Evolutionary conservation across 1,140 invertebrate species (phyloP).

Genomic region (Lysiphlebus fabarum): DNA sequence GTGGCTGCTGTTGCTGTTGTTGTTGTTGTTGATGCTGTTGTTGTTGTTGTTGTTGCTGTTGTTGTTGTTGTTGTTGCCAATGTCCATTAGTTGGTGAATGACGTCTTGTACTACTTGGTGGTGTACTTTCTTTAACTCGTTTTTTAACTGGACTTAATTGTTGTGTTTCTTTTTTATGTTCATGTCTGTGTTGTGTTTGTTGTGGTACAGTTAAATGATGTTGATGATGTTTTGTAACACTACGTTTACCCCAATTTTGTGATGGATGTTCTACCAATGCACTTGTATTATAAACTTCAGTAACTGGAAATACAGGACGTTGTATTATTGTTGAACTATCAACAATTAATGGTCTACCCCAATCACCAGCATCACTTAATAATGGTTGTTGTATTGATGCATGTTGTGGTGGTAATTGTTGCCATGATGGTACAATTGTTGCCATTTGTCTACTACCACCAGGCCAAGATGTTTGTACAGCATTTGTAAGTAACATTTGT

Average conservation of each 20-base stretch:
- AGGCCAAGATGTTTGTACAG: constrained; percentile 79
- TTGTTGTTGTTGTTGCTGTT: no score
- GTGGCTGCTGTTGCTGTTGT: no score
- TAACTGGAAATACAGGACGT: constrained; percentile 66
- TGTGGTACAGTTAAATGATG: constrained; percentile 56
- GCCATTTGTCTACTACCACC: constrained; percentile 74
- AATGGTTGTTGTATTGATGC: constrained; percentile 71
- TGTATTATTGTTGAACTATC: constrained; percentile 72
- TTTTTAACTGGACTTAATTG: constrained; percentile 96
- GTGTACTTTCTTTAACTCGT: constrained; percentile 94
- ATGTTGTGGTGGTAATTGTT: constrained; percentile 71
- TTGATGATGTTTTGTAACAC: constrained; percentile 58
- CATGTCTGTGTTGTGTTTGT: constrained; percentile 51
- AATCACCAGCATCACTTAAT: constrained; percentile 67
- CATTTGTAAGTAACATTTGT: constrained; percentile 70
- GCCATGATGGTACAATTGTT: constrained; percentile 85
- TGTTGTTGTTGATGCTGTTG: no score
- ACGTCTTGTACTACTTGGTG: constrained; percentile 61
- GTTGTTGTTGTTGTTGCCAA: constrained; percentile 46
- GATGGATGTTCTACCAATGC: constrained; percentile 60
- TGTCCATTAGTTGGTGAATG: constrained; percentile 48
- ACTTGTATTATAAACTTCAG: constrained; percentile 59
- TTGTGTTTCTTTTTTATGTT: constrained; percentile 81
- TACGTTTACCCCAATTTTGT: constrained; percentile 55
- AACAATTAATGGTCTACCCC: constrained; percentile 76